These are phyloP conservation scores for Meriones psammophilus DNA, from an alignment of 2,797 vertebrate genomes.

Conservation along the genomic window DNA sequence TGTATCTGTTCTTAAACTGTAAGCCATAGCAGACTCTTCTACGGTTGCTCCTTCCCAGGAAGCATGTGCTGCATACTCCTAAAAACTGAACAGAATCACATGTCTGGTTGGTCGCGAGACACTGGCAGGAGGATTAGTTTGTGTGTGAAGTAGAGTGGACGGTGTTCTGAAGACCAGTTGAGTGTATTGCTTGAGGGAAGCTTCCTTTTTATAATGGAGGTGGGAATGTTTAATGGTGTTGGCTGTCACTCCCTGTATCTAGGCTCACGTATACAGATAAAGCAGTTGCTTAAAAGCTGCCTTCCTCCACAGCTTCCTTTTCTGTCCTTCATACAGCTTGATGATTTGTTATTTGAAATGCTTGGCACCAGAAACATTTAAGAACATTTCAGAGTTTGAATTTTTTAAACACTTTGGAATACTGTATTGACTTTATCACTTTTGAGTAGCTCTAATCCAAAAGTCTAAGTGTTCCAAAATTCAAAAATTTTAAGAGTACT, in stretches of 20 bases:
- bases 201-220: background rate
- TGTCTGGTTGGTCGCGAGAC: background rate
- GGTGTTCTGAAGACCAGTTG: slow-evolving; percentile 19
- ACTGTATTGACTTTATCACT: background rate
- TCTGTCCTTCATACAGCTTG: background rate
- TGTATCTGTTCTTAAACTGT: background rate
- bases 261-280: background rate
- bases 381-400: background rate
- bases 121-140: background rate
- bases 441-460: background rate
- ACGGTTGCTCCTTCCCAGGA: background rate
- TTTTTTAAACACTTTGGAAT: background rate
- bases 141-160: background rate
- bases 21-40: background rate
- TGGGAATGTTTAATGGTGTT: background rate
- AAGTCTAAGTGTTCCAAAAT: background rate
- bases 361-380: background rate
- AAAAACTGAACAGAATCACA: background rate
- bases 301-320: background rate
- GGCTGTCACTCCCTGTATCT: background rate
- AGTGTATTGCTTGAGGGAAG: background rate
- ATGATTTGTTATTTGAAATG: background rate
- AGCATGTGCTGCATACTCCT: background rate
- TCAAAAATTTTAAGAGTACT: background rate
- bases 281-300: background rate